Percentiles rank a stretch among this genome's conserved stretches.
Conservation (phyloP, 2,113 vertebrate species). For the Petaurus breviceps region DNA sequence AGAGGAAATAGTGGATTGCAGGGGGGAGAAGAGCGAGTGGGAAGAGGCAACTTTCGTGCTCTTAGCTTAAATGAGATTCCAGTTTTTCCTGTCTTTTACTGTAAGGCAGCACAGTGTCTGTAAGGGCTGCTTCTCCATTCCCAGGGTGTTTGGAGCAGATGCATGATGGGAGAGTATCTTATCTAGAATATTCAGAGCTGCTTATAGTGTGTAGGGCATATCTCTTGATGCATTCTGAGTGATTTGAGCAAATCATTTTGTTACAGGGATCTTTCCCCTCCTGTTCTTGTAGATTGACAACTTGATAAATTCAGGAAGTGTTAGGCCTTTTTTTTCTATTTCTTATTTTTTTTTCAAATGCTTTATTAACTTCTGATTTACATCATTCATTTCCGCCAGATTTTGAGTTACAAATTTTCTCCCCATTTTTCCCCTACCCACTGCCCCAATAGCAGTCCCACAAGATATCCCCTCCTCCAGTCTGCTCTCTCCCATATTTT, state of each 20-base stretch:
- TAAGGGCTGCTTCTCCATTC: background rate
- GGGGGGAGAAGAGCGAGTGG: background rate
- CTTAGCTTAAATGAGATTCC: conserved; percentile 11
- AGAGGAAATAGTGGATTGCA: conserved; percentile 56
- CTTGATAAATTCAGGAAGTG: background rate
- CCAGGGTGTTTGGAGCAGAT: background rate
- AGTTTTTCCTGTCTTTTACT: background rate
- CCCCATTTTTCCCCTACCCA: too few species aligned
- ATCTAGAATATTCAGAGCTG: background rate
- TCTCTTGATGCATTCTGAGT: background rate
- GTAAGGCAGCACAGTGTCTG: background rate
- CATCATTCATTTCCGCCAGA: too few species aligned
- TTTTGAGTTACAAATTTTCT: too few species aligned
- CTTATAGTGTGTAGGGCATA: background rate
- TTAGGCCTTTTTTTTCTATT: background rate
- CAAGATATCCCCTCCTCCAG: too few species aligned
- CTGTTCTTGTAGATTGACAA: background rate
- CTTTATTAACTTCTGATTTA: too few species aligned
- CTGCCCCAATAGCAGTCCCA: too few species aligned
- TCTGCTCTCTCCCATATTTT: too few species aligned
- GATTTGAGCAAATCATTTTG: background rate
- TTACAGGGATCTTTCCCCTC: background rate
- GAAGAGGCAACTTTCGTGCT: background rate
- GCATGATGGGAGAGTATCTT: background rate
- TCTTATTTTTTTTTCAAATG: too few species aligned